phyloP scores from a whole-genome alignment of 2,888 invertebrate species.

The Magallana nippona region DNA sequence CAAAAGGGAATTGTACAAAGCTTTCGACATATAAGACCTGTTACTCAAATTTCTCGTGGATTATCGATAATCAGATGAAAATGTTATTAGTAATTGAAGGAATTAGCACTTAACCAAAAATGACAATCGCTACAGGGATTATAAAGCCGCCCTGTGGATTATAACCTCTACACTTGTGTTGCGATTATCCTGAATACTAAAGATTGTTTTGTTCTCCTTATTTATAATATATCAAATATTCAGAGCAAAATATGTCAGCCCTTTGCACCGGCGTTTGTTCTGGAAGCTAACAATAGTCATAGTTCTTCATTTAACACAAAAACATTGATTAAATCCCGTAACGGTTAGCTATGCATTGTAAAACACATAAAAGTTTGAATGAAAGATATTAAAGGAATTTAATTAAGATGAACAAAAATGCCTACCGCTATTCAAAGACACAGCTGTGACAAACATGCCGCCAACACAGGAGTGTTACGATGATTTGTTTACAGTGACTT shows the following conservation, averaged over 20 bases:
- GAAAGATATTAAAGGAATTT: constrained; percentile 14
- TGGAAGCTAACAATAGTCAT: neutral
- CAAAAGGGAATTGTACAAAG: neutral
- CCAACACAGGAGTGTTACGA: too few species aligned
- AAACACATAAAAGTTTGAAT: neutral
- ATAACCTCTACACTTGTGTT: neutral
- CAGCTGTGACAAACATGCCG: too few species aligned
- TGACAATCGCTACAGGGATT: neutral
- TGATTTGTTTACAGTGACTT: too few species aligned
- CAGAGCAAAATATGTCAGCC: neutral
- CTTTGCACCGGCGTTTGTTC: neutral
- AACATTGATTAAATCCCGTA: neutral
- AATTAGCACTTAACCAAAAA: neutral
- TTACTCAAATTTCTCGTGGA: neutral
- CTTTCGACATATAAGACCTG: neutral
- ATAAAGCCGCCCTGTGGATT: constrained; percentile 11
- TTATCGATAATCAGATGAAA: neutral
- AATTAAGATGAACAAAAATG: constrained; percentile 2
- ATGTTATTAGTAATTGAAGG: neutral
- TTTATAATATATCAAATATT: neutral
- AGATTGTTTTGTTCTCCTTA: neutral
- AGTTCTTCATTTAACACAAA: neutral
- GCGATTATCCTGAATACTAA: constrained; percentile 3
- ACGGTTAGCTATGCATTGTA: neutral
- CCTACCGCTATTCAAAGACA: neutral